Evolutionary conservation across 1,140 invertebrate genomes (phyloP).

Genomic region (Bicyclus anynana): DNA sequence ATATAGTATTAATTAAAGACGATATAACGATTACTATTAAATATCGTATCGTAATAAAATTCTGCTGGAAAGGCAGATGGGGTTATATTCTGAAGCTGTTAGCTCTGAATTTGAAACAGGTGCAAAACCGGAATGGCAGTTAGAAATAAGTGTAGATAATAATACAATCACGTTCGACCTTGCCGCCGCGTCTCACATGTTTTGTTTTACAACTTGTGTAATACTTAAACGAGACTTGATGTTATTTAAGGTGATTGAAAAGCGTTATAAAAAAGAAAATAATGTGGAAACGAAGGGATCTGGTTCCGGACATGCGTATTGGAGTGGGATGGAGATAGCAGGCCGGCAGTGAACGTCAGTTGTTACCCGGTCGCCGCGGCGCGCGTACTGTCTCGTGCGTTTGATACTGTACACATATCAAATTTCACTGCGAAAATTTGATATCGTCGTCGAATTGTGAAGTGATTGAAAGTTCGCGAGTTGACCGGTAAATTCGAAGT

Average conservation of each 20-base stretch:
- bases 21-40: too few relatives aligned
- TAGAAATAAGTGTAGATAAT: constrained; percentile 31
- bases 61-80: neutral
- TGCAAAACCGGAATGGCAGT: constrained; percentile 47
- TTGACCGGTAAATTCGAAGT: constrained; percentile 57
- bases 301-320: constrained; percentile 68
- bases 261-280: constrained; percentile 42
- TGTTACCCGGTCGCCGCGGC: constrained; percentile 46
- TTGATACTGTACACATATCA: constrained; percentile 64
- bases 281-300: constrained; percentile 53
- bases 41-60: too few relatives aligned
- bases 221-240: neutral
- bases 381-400: constrained; percentile 34
- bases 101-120: constrained; percentile 29
- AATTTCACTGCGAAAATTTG: constrained; percentile 74
- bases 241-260: constrained; percentile 23
- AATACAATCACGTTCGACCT: constrained; percentile 52
- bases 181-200: constrained; percentile 21
- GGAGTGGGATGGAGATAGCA: constrained; percentile 57
- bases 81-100: neutral
- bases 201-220: constrained; percentile 4
- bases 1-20: too few relatives aligned
- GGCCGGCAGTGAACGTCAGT: constrained; percentile 51
- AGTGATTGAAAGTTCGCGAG: constrained; percentile 56
- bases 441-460: constrained; percentile 70